Evolutionary conservation across 2,797 vertebrate genomes (phyloP).

Genomic region (Fistularia tabacaria): DNA sequence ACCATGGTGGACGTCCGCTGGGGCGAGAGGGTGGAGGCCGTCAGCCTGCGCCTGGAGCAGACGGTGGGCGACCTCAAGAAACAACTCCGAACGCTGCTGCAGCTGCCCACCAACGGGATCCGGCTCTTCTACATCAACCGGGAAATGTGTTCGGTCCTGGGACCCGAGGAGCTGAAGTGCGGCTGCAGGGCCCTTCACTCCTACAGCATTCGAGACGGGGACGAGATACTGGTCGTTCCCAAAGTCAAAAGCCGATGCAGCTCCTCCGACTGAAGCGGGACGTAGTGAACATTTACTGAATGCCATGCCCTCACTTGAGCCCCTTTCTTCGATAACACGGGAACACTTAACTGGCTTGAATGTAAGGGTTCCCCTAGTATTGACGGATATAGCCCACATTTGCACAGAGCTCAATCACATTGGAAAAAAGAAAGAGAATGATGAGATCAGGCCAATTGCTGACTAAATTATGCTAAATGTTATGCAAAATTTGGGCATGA

Average conservation of each 20-base stretch:
- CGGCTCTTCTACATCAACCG: constrained; percentile 89
- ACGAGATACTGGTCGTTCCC: constrained; percentile 90
- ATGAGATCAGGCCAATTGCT: too few species aligned
- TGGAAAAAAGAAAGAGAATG: too few species aligned
- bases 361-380: too few species aligned
- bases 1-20: constrained; percentile 86
- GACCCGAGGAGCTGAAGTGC: constrained; percentile 91
- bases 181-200: constrained; percentile 88
- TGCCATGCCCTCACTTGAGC: too few species aligned
- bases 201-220: constrained; percentile 91
- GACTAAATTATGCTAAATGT: too few species aligned
- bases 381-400: too few species aligned
- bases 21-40: constrained; percentile 82
- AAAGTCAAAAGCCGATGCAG: constrained; percentile 64
- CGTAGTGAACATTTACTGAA: not conserved
- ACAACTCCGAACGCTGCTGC: constrained; percentile 82
- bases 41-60: constrained; percentile 89
- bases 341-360: too few species aligned
- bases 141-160: constrained; percentile 77
- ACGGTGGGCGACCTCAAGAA: constrained; percentile 93
- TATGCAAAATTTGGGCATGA: too few species aligned
- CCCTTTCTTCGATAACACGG: too few species aligned
- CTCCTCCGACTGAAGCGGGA: constrained; percentile 47
- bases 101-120: constrained; percentile 85
- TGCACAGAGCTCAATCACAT: too few species aligned